A percentile compares a stretch with the other conserved stretches of the same genome.
Evolutionary conservation across 2,888 invertebrate species (phyloP).

Genomic region (Ctena decussata): DNA sequence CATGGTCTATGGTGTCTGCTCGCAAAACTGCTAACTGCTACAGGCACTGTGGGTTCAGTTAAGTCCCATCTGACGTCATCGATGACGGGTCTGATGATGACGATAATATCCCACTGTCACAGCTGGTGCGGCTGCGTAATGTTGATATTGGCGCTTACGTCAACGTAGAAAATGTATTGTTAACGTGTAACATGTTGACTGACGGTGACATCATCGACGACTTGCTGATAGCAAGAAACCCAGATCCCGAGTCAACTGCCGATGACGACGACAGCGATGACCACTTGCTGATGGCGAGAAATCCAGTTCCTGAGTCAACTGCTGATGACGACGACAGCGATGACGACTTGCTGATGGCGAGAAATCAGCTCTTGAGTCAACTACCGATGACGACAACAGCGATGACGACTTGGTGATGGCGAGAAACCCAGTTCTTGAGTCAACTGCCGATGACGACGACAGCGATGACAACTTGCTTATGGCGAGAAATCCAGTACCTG

Average conservation of each 20-base stretch:
- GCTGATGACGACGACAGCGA: background rate
- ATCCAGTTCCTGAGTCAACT: too few relatives aligned
- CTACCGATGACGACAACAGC: background rate
- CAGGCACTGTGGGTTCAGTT: background rate
- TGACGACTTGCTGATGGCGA: too few relatives aligned
- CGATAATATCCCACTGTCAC: background rate
- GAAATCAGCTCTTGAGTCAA: too few relatives aligned
- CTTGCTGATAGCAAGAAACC: background rate
- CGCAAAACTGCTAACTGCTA: background rate
- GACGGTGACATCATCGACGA: background rate
- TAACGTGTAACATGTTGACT: background rate
- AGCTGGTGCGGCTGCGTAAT: background rate
- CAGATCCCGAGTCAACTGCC: too few relatives aligned
- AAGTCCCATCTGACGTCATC: background rate
- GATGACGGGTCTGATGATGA: background rate
- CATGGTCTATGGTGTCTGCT: constrained; percentile 1
- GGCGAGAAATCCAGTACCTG: too few relatives aligned
- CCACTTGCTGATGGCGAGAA: too few relatives aligned
- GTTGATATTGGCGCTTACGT: constrained; percentile 6
- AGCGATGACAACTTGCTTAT: background rate
- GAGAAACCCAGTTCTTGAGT: background rate
- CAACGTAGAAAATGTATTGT: background rate
- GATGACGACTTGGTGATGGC: background rate
- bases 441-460: background rate
- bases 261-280: background rate